phyloP scores from a whole-genome alignment of 2,888 invertebrate genomes.

The Agrilus biguttatus region DNA sequence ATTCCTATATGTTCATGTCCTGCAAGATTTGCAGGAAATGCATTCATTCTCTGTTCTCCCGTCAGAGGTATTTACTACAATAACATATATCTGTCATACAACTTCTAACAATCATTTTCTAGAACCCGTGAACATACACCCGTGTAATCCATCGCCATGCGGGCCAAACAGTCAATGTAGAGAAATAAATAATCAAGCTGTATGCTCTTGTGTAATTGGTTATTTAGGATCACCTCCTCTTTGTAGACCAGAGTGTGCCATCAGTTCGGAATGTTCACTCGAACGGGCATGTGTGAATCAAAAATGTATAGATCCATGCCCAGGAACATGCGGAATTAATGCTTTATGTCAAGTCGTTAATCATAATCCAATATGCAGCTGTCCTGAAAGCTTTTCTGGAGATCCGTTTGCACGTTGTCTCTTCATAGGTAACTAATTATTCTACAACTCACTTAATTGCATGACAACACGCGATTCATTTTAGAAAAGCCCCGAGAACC shows the following conservation, averaged over 20 bases:
- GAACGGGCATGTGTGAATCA: conserved; percentile 51
- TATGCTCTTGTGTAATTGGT: conserved; percentile 53
- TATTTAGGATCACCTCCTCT: conserved; percentile 67
- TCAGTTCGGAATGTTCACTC: conserved; percentile 53
- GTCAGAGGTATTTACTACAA: conserved; percentile 35
- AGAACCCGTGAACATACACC: conserved; percentile 29
- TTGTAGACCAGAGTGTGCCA: conserved; percentile 58
- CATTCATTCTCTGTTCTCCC: conserved; percentile 26
- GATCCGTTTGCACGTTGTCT: conserved; percentile 54
- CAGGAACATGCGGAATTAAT: conserved; percentile 54
- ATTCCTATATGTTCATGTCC: conserved; percentile 36
- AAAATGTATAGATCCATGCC: conserved; percentile 53
- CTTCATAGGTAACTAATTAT: conserved; percentile 39
- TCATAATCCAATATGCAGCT: conserved; percentile 57
- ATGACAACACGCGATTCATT: conserved; percentile 8
- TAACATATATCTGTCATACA: conserved; percentile 27
- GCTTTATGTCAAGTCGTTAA: conserved; percentile 58
- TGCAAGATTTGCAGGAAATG: conserved; percentile 30
- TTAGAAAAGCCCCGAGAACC: conserved; percentile 17
- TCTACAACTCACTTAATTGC: not conserved
- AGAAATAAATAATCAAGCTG: conserved; percentile 48
- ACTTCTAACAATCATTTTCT: conserved; percentile 8
- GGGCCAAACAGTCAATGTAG: conserved; percentile 53
- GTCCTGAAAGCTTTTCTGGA: conserved; percentile 50
- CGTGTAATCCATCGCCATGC: conserved; percentile 51